Evolutionary conservation across 2,888 invertebrate species (phyloP), one percentile per base, ranked within the genome.

Genomic region (Athetis lepigone): DNA sequence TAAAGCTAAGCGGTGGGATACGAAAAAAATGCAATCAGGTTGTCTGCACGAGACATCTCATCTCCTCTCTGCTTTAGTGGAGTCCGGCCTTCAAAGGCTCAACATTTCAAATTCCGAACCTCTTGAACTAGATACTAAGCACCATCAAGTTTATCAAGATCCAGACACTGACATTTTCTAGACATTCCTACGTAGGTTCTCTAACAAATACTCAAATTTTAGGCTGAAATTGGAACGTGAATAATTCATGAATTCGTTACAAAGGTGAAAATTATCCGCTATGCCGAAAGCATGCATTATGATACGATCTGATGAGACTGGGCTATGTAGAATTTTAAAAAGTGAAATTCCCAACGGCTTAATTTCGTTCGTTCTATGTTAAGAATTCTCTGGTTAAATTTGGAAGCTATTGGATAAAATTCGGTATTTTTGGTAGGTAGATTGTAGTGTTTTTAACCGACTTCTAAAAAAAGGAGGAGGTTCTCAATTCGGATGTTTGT

Each of bases 221-320:
- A 18, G 39, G 33, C 47, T 47, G 33, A 36, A 60, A 54, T 58
- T 3, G 42, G 18, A 58, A 36, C 13, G 16, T 47, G 42, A 75
- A 72, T 75, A 7, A 75, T 75, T 74, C 50, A 72, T 57, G 54
- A 72, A 45, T 25, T 51, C 19, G 6, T 3, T 25, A 62, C 37
- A 55, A 70, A 72, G 70, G 75, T 75, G 46, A 8, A 16, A 75
- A 72, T 71, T 68, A 68, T 69, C 33, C 6, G 29, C 0, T 37
- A 13, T 62, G 55, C 13, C 23, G 7, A 46, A 25, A 23, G 25
- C 21, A 21, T 49, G 27, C 25, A 27, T 50, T 43, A 13, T 8
- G 19, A 33, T 21, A 42, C 5, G 45, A 16, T 23, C 21, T 33
- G 13, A 52, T 49, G 40, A 43, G 46, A 55, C n/a, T 19, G n/a